Evolutionary conservation across 2,888 invertebrate species (phyloP).

Genomic region (Pherbina coryleti): DNA sequence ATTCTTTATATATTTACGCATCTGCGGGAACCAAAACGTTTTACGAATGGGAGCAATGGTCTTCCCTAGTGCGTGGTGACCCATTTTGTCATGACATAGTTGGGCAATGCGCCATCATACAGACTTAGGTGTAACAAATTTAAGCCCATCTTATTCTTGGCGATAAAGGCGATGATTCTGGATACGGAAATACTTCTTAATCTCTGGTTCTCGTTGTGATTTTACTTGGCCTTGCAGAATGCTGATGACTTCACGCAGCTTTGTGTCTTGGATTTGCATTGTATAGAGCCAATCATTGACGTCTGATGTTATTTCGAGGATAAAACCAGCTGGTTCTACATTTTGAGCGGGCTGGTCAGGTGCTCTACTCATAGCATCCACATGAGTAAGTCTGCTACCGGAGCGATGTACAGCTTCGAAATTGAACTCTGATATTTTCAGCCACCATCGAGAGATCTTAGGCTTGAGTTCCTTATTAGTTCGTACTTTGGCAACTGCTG

Average conservation of each 20-base stretch:
- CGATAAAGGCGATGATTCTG: neutral
- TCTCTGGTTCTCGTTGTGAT: no score
- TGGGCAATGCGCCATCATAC: neutral
- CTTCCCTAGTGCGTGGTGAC: conserved; percentile 43
- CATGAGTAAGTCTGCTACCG: neutral
- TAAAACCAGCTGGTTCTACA: no score
- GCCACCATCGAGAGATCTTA: conserved; percentile 10
- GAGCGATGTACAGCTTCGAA: neutral
- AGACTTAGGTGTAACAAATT: neutral
- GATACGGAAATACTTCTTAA: no score
- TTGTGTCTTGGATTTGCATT: neutral
- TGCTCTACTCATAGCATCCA: neutral
- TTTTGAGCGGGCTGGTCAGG: neutral
- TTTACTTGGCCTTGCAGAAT: no score
- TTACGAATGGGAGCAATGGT: conserved; percentile 39
- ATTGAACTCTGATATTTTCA: neutral
- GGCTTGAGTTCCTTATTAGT: conserved; percentile 20
- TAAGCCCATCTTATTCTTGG: neutral
- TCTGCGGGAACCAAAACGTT: conserved; percentile 47
- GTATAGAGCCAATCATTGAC: neutral
- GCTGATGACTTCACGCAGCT: neutral
- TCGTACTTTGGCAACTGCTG: conserved; percentile 14
- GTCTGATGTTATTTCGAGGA: no score
- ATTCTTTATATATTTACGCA: conserved; percentile 40
- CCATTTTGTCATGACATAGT: neutral